Percentiles rank a stretch among this genome's conserved stretches.
Evolutionary conservation across 2,113 vertebrate genomes (phyloP).

Genomic region (Petrocephalus zakoni): DNA sequence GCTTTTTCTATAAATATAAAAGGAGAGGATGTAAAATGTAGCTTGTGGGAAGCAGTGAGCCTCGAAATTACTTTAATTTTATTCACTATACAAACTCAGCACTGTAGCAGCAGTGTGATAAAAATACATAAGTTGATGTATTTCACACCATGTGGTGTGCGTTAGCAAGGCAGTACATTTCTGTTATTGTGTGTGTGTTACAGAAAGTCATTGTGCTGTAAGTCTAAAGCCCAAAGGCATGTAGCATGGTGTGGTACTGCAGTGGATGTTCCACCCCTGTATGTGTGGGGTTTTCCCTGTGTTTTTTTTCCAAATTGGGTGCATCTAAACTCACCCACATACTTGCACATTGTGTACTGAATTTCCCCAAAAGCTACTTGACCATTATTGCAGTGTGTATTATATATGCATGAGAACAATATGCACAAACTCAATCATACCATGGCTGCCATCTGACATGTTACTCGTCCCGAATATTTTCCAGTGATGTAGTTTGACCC

Average conservation of each 20-base stretch:
- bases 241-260: not conserved
- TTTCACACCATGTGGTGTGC: not conserved
- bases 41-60: slow-evolving; percentile 47
- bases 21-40: slow-evolving; percentile 37
- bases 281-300: not conserved
- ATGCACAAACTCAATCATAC: not conserved
- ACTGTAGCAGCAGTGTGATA: not conserved
- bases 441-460: not conserved
- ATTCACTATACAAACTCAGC: slow-evolving; percentile 10
- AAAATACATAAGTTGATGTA: not conserved
- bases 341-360: not conserved
- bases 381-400: not conserved
- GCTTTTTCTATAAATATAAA: slow-evolving; percentile 33
- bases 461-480: not conserved
- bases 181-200: not conserved
- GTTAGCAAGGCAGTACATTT: not conserved
- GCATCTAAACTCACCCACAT: not conserved
- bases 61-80: slow-evolving; percentile 42
- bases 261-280: not conserved
- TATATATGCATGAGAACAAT: not conserved
- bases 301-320: not conserved
- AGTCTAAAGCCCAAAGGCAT: not conserved
- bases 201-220: not conserved
- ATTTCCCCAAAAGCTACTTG: not conserved
- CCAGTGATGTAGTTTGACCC: not conserved